These are phyloP conservation scores for Desoria tigrina DNA, from an alignment of 2,888 invertebrate species.

Conservation along the genomic window DNA sequence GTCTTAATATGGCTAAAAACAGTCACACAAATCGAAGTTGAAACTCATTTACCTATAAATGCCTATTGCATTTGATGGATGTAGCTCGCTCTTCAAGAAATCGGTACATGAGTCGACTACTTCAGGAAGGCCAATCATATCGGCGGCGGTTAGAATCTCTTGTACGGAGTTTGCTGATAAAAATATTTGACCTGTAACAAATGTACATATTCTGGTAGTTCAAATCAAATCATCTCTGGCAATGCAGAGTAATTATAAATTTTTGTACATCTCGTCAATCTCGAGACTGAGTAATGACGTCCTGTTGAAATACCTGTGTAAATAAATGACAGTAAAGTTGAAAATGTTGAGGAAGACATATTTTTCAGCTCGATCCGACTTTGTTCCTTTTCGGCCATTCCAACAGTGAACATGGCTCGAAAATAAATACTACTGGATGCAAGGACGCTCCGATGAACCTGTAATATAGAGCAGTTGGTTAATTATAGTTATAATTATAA, in stretches of 20 bases:
- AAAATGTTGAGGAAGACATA: constrained; percentile 72
- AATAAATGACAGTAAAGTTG: constrained; percentile 79
- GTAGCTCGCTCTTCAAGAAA: constrained; percentile 79
- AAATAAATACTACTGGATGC: constrained; percentile 90
- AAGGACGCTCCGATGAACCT: constrained; percentile 82
- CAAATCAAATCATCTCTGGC: too few species aligned
- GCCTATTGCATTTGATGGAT: constrained; percentile 84
- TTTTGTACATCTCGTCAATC: neutral
- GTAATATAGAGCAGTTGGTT: constrained; percentile 40
- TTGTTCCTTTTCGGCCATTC: constrained; percentile 78
- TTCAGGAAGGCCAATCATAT: constrained; percentile 74
- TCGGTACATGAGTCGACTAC: constrained; percentile 80
- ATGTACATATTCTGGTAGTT: too few species aligned
- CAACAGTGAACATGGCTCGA: constrained; percentile 88
- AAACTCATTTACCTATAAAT: constrained; percentile 80
- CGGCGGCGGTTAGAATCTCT: constrained; percentile 83
- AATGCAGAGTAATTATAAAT: too few species aligned
- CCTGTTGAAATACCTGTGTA: constrained; percentile 81
- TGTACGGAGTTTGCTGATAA: constrained; percentile 80
- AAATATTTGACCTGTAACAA: constrained; percentile 65
- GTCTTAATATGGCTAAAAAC: constrained; percentile 9
- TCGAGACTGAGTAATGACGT: too few species aligned
- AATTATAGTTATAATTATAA: too few species aligned
- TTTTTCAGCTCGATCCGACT: constrained; percentile 77
- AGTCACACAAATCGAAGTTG: too few species aligned